phyloP scores from a whole-genome alignment of 2,797 vertebrate species.

The Neosilurus mollespiculum region DNA sequence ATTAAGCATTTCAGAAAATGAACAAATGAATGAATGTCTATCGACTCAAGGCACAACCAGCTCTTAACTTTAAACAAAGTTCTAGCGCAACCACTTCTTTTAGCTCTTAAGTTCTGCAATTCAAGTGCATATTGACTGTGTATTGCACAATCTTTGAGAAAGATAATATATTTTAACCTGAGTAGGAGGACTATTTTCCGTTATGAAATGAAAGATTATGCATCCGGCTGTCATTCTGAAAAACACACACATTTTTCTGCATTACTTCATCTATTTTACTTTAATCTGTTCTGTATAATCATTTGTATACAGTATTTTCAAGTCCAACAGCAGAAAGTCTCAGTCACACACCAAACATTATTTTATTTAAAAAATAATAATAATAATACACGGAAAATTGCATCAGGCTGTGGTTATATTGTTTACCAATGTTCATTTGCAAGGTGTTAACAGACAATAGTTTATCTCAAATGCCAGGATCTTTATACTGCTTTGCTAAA shows the following conservation, averaged over 20 bases:
- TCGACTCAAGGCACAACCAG: not conserved
- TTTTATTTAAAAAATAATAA: constrained; percentile 25
- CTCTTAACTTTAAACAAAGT: constrained; percentile 9
- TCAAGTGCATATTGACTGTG: constrained; percentile 7
- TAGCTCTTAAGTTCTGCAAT: constrained; percentile 1
- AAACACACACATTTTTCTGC: constrained; percentile 36
- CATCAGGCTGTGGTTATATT: constrained; percentile 38
- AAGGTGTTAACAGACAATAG: constrained; percentile 43
- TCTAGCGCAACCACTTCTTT: not conserved
- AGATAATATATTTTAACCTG: constrained; percentile 16
- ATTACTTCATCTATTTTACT: constrained; percentile 8
- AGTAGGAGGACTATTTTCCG: constrained; percentile 20
- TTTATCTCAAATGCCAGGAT: constrained; percentile 40
- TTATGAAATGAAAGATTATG: constrained; percentile 19
- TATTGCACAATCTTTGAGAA: constrained; percentile 19
- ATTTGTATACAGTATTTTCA: constrained; percentile 8
- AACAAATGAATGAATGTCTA: not conserved
- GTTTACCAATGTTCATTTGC: constrained; percentile 44
- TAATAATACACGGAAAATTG: constrained; percentile 40
- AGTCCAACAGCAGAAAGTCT: not conserved
- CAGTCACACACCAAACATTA: constrained; percentile 21
- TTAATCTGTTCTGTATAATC: constrained; percentile 19
- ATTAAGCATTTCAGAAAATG: no score
- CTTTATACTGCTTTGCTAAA: constrained; percentile 48
- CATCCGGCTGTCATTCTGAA: constrained; percentile 18